Evolutionary conservation across 2,113 vertebrate species (phyloP), one percentile per base, ranked within the genome.

Genomic region (Orycteropus afer): DNA sequence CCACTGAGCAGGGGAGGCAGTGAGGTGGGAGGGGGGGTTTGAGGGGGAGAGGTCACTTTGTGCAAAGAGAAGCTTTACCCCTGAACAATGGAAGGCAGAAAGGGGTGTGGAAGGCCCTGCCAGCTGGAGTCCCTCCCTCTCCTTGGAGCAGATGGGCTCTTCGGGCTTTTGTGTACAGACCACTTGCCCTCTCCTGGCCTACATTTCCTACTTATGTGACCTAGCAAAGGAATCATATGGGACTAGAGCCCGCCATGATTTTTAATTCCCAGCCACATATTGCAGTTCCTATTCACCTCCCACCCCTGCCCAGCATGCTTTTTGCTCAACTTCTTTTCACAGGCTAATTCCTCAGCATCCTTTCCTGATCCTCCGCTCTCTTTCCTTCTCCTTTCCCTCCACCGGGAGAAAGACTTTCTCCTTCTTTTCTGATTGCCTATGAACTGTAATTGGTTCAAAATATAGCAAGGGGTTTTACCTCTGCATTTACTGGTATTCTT

Each of bases 201-300:
- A 22, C 67, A 45, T 82, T 77, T 95, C 95, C 97, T 17, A 89
- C 86, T 89, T 37, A 45, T 74, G 55, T 34, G 91, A 96, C 74
- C 94, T 69, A 69, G 96, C 89, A 81, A 88, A 95, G 63, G 9
- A 2, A 74, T 47, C 11, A 85, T 69, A 65, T 8, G 89, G 83
- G 87, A n/a, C 77, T 11, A 14, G 45, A 27, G 53, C 8, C 51
- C 34, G 34, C 1, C 7, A 25, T 4, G 13, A 20, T 37, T 63
- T 74, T 55, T 90, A 22, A 80, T 85, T 67, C 57, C 55, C 53
- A 9, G 18, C 55, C 51, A 12, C 10, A 32, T 47, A 15, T 27
- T 45, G 47, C 51, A 4, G 45, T 87, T 49, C 61, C 17, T 18
- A 29, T 37, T 57, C 37, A 8, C 47, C n/a, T 82, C 76, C 85